Base-by-base conservation (phyloP, 2,888 invertebrate species). In the Aquatica leii region DNA sequence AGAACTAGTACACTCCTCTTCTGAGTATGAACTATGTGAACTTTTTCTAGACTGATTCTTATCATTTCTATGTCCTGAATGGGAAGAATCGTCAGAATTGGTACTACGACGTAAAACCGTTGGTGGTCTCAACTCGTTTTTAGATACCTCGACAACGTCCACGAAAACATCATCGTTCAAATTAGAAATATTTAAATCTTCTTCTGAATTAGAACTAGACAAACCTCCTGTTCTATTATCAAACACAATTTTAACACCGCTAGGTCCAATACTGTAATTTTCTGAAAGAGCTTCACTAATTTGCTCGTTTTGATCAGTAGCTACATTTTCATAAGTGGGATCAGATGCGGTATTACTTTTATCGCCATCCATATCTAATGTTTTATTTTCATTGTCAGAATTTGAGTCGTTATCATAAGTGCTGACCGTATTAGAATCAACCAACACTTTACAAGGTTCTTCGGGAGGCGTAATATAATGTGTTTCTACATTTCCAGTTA, bases 401-500 rank as follows among this genome's bases (percentile, higher is more conserved):
- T 88, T 88, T 41, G 86, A 86, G 66, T 83, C 85, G 59, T 86
- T 86, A 4, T 84, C 84, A 1, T 84, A 85, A 0, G 84, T 84
- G 40, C 89, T 88, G 34, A 87, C 87, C 51, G 89, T 86, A 37
- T 68, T 75, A 57, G 90, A 91, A 70, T 92, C 92, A 0, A 93
- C 85, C 41, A 87, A 87, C 0, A 93, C 92, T 77, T 90, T 90
- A 66, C 88, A 89, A 0, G 92, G 90, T 80, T 89, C 91, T 81
- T 93, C 92, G 0, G 89, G 89, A 75, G 91, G 90, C 35, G 90
- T 88, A 82, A 92, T 88, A 72, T 91, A 93, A 76, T 90, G 93
- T 15, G 92, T 92, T 78, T 93, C 91, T 3, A 92, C 88, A 78
- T 90, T 91, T 73, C 91, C 92, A 15, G 91, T 86, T 6, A 92